Base-by-base conservation (phyloP, 2,113 vertebrate genomes). In the Glaucidium brasilianum region DNA sequence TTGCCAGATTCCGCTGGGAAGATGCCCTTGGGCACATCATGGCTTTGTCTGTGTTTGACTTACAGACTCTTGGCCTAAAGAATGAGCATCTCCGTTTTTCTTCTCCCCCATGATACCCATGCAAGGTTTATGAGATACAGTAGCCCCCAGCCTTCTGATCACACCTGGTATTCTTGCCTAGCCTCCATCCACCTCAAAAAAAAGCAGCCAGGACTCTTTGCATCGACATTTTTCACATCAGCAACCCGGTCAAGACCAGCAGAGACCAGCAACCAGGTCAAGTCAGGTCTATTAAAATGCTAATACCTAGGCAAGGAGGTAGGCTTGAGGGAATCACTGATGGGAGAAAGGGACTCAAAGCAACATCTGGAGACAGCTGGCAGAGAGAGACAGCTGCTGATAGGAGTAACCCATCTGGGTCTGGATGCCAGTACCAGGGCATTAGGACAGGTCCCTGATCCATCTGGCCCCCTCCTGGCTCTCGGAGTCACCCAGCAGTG, bases 361-460 rank as follows among this genome's bases (percentile, higher is more conserved):
- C 26, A 71, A 26, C 77, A 67, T 34, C 76, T 90, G 90, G 85
- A 84, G 84, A 56, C 39, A 82, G 18, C 32, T 83, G 71, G 60
- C 29, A 66, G 45, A 53, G 71, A n/a, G 37, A 77, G 6, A 29
- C 15, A 59, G 43, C 22, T 50, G 59, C 41, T 58, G 55, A 13
- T 55, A 47, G n/a, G 37, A 47, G 20, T 30, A 68, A 15, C 53
- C 5, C 53, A 69, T 26, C 20, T 21, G 32, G 59, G 15, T 27
- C 67, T 60, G 62, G n/a, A 11, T 74, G 25, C 10, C 68, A 32
- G 62, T 26, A 27, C 15, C 59, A 67, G 25, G 45, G 23, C 11
- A 11, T 5, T 41, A 10, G 29, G 39, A 59, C 55, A 79, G 62
- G 23, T 3, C 43, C 0, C 1, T 20, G 39, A 14, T 22, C 37